These are phyloP conservation scores for Cheumatopsyche charites DNA, from an alignment of 1,140 invertebrate genomes.

Conservation along the genomic window DNA sequence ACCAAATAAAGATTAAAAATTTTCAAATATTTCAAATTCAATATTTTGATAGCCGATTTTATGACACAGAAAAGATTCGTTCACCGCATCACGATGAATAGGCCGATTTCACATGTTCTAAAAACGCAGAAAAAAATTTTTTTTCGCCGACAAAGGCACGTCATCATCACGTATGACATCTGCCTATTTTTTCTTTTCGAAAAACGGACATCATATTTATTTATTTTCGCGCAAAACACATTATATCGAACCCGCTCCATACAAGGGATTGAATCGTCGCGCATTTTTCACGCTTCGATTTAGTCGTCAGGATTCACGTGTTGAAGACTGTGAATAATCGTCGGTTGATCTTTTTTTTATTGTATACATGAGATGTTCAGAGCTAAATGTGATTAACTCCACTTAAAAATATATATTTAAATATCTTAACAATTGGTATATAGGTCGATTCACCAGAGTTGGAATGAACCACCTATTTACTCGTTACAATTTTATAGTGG, in stretches of 20 bases:
- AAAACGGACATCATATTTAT: neutral
- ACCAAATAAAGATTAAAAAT: too few species aligned
- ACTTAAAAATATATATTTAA: neutral
- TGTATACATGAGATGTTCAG: neutral
- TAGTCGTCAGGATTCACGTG: neutral
- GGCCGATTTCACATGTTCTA: neutral
- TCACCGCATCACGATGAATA: neutral
- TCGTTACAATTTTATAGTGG: too few species aligned
- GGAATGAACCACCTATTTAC: too few species aligned
- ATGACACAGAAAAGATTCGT: too few species aligned
- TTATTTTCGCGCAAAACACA: too few species aligned
- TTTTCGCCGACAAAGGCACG: neutral
- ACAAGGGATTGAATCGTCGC: too few species aligned
- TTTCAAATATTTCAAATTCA: too few species aligned
- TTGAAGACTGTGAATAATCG: conserved; percentile 20
- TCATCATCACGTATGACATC: neutral
- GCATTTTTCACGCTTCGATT: neutral
- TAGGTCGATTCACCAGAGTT: too few species aligned
- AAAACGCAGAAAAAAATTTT: neutral
- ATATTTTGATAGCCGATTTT: too few species aligned
- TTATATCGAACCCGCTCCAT: too few species aligned
- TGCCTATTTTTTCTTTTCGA: conserved; percentile 5
- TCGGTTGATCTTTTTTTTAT: neutral
- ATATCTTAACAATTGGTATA: too few species aligned
- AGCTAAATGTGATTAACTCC: neutral